Evolutionary conservation across 2,888 invertebrate genomes (phyloP).

Genomic region (Branchinecta sandiegonensis): DNA sequence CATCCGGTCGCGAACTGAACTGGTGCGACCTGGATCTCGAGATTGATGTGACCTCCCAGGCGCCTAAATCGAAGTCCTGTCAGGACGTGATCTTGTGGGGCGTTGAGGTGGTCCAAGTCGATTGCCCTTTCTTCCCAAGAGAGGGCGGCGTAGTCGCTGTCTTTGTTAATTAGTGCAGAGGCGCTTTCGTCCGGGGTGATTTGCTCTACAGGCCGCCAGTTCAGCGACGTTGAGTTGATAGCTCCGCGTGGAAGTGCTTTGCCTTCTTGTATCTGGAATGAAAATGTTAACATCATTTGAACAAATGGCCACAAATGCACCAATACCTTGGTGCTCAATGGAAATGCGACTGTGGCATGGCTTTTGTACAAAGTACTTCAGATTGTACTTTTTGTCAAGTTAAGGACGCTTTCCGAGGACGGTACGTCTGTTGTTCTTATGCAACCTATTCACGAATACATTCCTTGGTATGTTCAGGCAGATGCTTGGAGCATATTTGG

Average conservation of each 20-base stretch:
- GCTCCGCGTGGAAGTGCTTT: conserved; percentile 48
- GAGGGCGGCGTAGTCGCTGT: conserved; percentile 55
- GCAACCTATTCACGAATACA: too few relatives aligned
- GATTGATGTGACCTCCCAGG: conserved; percentile 65
- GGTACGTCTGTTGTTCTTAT: too few relatives aligned
- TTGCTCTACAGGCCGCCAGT: conserved; percentile 54
- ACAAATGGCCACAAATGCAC: too few relatives aligned
- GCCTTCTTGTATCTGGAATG: conserved; percentile 52
- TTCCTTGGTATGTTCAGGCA: too few relatives aligned
- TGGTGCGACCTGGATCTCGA: conserved; percentile 61
- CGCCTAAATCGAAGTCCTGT: conserved; percentile 60
- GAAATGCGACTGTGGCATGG: too few relatives aligned
- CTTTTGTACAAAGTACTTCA: too few relatives aligned
- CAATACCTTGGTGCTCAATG: too few relatives aligned
- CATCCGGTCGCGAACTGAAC: conserved; percentile 62
- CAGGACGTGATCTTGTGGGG: conserved; percentile 50
- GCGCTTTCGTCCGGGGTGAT: conserved; percentile 21
- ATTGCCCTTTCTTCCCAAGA: conserved; percentile 59
- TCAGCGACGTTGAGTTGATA: conserved; percentile 44
- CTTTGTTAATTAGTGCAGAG: conserved; percentile 24
- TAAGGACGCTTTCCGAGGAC: too few relatives aligned
- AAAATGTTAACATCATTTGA: not conserved
- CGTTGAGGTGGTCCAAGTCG: conserved; percentile 62
- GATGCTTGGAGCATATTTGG: too few relatives aligned
- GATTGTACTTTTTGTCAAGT: too few relatives aligned